phyloP scores from a whole-genome alignment of 2,113 vertebrate genomes.

The Oncorhynchus mykiss region DNA sequence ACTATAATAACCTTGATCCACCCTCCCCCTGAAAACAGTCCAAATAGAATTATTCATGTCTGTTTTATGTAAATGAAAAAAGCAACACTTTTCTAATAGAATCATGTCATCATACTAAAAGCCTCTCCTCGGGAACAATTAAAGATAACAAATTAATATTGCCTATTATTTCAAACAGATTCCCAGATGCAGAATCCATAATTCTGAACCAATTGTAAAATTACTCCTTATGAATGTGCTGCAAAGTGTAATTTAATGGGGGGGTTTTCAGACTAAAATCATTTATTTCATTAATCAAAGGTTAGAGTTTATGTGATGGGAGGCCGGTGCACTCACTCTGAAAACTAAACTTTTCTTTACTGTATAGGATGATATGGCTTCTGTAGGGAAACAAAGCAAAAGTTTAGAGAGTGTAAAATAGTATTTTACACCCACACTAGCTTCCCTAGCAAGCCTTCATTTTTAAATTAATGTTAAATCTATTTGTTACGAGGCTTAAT shows the following conservation, averaged over 20 bases:
- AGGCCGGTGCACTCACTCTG: conserved; percentile 36
- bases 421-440: conserved; percentile 41
- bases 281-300: conserved; percentile 70
- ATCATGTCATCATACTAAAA: conserved; percentile 74
- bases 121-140: conserved; percentile 77
- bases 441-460: conserved; percentile 25
- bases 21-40: conserved; percentile 40
- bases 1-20: too few species aligned
- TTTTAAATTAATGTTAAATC: conserved; percentile 61
- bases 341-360: conserved; percentile 49
- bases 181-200: conserved; percentile 64
- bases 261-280: conserved; percentile 56
- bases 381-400: conserved; percentile 14
- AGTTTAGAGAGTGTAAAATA: conserved; percentile 42
- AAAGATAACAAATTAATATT: conserved; percentile 74
- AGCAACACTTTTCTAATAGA: conserved; percentile 63
- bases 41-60: conserved; percentile 52
- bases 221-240: conserved; percentile 67
- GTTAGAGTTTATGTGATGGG: conserved; percentile 66
- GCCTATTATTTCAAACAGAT: conserved; percentile 69
- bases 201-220: conserved; percentile 75
- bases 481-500: conserved; percentile 52
- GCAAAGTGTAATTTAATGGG: conserved; percentile 56
- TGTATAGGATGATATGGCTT: not conserved
- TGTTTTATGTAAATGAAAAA: conserved; percentile 51